Evolutionary conservation across 23 tunicate genomes (phyloP).

Genomic region (Botrylloides violaceus): DNA sequence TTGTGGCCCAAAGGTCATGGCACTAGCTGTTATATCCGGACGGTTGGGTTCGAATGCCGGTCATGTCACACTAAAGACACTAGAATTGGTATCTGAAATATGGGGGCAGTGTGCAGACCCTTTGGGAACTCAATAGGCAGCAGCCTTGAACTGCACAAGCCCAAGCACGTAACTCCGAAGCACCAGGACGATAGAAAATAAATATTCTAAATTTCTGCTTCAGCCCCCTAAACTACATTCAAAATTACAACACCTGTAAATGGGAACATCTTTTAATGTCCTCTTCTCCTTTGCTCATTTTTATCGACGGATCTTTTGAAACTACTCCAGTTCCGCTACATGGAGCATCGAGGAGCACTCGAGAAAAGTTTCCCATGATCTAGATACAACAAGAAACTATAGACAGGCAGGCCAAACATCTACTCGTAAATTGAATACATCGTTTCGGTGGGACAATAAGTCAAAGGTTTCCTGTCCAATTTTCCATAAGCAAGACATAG

Average conservation of each 20-base stretch:
- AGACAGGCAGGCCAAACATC: background rate
- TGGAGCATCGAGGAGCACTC: conserved; percentile 94
- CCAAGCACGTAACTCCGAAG: background rate
- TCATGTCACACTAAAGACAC: no score
- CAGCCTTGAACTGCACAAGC: background rate
- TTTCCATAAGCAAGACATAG: background rate
- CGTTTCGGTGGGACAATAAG: no score
- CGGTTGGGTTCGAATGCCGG: no score
- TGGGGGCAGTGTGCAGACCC: no score
- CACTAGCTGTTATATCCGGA: no score
- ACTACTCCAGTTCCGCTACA: conserved; percentile 99
- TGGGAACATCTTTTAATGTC: conserved; percentile 77
- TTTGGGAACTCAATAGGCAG: no score
- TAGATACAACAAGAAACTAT: background rate
- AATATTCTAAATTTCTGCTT: background rate
- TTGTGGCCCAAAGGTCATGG: no score
- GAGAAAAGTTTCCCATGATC: conserved; percentile 75
- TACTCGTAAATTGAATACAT: no score
- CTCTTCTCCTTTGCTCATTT: conserved; percentile 58
- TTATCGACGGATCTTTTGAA: conserved; percentile 90
- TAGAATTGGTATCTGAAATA: no score
- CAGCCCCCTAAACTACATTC: background rate
- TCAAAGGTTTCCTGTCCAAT: conserved; percentile 4
- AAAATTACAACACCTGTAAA: conserved; percentile 37
- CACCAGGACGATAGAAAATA: background rate